Evolutionary conservation across 2,888 invertebrate species (phyloP).

Genomic region (Phoronis australis): DNA sequence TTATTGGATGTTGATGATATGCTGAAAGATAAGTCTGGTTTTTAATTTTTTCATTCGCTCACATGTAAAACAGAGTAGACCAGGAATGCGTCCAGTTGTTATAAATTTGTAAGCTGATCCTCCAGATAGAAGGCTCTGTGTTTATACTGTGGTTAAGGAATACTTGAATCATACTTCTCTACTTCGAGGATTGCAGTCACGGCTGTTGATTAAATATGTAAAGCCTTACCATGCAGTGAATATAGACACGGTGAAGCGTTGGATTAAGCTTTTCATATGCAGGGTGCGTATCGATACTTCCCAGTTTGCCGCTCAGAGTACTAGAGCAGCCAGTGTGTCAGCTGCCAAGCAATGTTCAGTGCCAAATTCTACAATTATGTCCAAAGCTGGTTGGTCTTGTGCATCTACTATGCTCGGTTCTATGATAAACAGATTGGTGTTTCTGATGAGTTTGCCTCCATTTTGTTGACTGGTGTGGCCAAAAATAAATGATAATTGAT

Average conservation of each 20-base stretch:
- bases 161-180: background rate
- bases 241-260: background rate
- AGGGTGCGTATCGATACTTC: background rate
- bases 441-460: too few relatives aligned
- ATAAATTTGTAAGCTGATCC: too few relatives aligned
- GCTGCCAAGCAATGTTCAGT: too few relatives aligned
- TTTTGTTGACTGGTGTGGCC: too few relatives aligned
- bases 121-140: slow-evolving; percentile 1
- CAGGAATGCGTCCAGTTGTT: too few relatives aligned
- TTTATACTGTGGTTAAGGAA: background rate
- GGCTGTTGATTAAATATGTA: background rate
- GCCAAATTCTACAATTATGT: too few relatives aligned
- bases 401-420: too few relatives aligned
- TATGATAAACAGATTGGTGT: too few relatives aligned
- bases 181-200: background rate
- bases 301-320: background rate
- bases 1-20: slow-evolving; percentile 6
- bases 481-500: too few relatives aligned
- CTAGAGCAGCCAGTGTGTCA: background rate
- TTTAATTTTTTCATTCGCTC: slow-evolving; percentile 5
- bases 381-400: too few relatives aligned
- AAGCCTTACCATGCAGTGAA: background rate
- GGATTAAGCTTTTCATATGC: background rate
- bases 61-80: slow-evolving; percentile 14
- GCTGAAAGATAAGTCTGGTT: slow-evolving; percentile 4